These are phyloP conservation scores for Lynx canadensis DNA, from an alignment of 2,113 vertebrate genomes.

Conservation along the genomic window DNA sequence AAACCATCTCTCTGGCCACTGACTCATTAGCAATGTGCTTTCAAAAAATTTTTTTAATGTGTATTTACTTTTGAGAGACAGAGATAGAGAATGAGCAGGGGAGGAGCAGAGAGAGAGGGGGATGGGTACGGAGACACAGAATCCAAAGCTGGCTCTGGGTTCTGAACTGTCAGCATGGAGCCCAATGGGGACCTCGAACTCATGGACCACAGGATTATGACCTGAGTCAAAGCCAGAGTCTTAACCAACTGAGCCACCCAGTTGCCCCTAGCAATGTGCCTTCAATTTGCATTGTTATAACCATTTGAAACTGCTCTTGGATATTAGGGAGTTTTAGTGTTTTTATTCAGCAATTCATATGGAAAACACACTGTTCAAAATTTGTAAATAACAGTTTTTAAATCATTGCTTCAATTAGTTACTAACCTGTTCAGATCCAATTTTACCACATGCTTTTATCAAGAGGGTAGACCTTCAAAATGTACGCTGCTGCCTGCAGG, in stretches of 20 bases:
- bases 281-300: not conserved
- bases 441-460: not conserved
- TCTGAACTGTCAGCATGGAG: too few relatives aligned
- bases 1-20: not conserved
- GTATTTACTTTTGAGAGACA: too few relatives aligned
- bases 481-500: not conserved
- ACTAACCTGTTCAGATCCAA: not conserved
- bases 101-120: too few relatives aligned
- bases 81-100: too few relatives aligned
- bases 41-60: not conserved
- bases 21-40: rapidly evolving
- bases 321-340: not conserved
- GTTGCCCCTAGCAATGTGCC: not conserved
- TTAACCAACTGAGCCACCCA: too few relatives aligned
- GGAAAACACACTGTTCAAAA: not conserved
- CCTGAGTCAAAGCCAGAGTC: too few relatives aligned
- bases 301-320: not conserved
- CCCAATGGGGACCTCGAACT: too few relatives aligned
- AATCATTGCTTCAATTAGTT: not conserved
- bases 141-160: too few relatives aligned
- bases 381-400: not conserved
- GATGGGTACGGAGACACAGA: too few relatives aligned
- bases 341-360: not conserved
- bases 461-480: not conserved
- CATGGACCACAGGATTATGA: too few relatives aligned